These are phyloP conservation scores for Phaonia tiefii DNA, from an alignment of 2,888 invertebrate genomes.

Conservation along the genomic window DNA sequence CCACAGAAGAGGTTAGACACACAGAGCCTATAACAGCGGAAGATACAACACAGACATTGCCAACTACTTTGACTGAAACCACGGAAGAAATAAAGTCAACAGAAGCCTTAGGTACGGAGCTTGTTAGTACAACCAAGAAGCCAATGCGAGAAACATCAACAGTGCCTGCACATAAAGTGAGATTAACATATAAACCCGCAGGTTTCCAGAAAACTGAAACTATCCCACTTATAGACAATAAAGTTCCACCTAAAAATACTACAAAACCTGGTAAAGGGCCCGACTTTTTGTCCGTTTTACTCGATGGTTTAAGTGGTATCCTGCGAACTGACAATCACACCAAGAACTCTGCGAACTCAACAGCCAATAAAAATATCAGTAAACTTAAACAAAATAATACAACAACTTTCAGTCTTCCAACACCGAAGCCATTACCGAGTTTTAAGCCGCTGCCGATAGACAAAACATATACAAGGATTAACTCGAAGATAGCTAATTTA, in stretches of 20 bases:
- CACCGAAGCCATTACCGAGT: constrained; percentile 70
- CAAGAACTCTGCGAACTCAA: background rate
- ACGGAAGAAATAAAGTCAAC: constrained; percentile 30
- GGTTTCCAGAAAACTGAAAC: constrained; percentile 40
- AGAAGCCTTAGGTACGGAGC: background rate
- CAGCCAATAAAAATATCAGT: too few species aligned
- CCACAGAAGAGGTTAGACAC: constrained; percentile 39
- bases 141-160: background rate
- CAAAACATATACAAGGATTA: constrained; percentile 75
- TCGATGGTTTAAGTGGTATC: constrained; percentile 75
- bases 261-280: constrained; percentile 54
- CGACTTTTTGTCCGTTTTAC: constrained; percentile 70
- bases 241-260: constrained; percentile 3
- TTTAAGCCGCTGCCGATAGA: constrained; percentile 73
- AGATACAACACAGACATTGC: constrained; percentile 50
- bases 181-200: background rate
- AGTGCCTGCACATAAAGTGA: background rate
- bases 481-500: constrained; percentile 76
- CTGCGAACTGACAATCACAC: constrained; percentile 66
- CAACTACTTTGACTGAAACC: constrained; percentile 42
- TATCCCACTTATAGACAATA: background rate
- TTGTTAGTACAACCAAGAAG: constrained; percentile 34
- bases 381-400: constrained; percentile 66
- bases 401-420: constrained; percentile 45
- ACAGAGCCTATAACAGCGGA: constrained; percentile 25